A percentile compares a stretch with the other conserved stretches of the same genome.
These are phyloP conservation scores for Tyrophagus putrescentiae DNA, from an alignment of 1,140 invertebrate genomes.

Conservation along the genomic window DNA sequence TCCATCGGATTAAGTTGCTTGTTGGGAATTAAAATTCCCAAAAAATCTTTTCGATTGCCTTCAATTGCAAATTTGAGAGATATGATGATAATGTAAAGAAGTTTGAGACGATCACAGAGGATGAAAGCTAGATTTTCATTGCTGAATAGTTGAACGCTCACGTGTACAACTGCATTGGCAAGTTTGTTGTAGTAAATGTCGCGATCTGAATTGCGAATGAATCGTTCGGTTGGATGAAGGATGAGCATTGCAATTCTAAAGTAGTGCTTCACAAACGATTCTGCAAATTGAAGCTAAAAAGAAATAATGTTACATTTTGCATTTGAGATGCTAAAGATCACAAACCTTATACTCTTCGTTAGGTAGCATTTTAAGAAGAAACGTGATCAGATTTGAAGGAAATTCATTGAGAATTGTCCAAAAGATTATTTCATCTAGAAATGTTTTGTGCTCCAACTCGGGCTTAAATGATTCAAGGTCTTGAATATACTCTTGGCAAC, in stretches of 20 bases:
- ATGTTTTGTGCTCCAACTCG: constrained; percentile 52
- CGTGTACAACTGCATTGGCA: constrained; percentile 87
- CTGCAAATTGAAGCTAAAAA: constrained; percentile 65
- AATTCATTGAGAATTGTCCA: constrained; percentile 96
- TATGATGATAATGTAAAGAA: constrained; percentile 85
- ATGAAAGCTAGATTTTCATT: constrained; percentile 74
- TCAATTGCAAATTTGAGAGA: constrained; percentile 81
- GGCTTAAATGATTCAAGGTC: constrained; percentile 19
- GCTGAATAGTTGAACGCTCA: constrained; percentile 86
- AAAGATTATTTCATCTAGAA: constrained; percentile 89
- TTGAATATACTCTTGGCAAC: neutral
- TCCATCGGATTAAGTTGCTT: neutral
- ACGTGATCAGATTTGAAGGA: constrained; percentile 85
- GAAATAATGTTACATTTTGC: constrained; percentile 21
- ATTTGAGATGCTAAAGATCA: constrained; percentile 14
- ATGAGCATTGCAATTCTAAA: constrained; percentile 55
- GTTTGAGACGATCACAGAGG: constrained; percentile 73
- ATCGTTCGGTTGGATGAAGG: neutral
- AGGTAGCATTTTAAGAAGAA: constrained; percentile 86
- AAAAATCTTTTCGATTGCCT: constrained; percentile 16
- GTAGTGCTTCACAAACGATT: constrained; percentile 88
- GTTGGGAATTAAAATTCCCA: neutral
- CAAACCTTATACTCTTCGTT: constrained; percentile 81
- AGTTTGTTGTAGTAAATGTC: constrained; percentile 45
- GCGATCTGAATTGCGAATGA: constrained; percentile 27